Base-by-base conservation (phyloP, 2,797 vertebrate species). In the Tapirus indicus region DNA sequence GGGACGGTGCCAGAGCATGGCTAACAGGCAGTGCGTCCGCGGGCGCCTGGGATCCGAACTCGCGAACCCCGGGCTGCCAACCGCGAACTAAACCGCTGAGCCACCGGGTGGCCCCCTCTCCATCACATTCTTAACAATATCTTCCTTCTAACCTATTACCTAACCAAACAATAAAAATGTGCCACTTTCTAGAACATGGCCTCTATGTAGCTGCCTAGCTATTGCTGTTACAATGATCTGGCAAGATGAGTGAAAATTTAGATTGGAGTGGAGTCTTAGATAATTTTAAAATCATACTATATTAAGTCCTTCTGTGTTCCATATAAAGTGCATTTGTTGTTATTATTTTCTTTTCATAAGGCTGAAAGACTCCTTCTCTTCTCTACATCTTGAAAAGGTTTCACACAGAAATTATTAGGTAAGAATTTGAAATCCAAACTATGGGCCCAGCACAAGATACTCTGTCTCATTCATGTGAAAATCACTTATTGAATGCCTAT, bases 351-450 rank as follows among this genome's bases (percentile, higher is more conserved):
- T 62, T 21, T 86, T 84, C 7, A n/a, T 41, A 20, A 17, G 8
- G 27, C 25, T 93, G 14, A 72, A 88, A 41, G 20, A 5, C 8
- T 58, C 29, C 9, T 29, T 52, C 23, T 44, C 69, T 62, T 69
- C 21, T 85, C 23, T 27, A n/a, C 1, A 14, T 85, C 47, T 88
- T 77, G 41, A 4, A 68, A 47, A 87, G 5, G 9, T 87, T 93
- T 80, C 60, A 64, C 11, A 32, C 0, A 75, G 78, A 90, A 79
- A 79, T 56, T 83, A 20, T 54, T 69, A 87, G 58, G 10, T 29
- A 92, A 88, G 41, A 89, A 77, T 52, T 29, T 92, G 54, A 87
- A 82, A 87, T 58, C 44, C 29, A 94, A 72, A 44, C 49, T 62
- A 9, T n/a, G 5, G 29, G 35, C 18, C n/a, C 62, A 68, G 29